Evolutionary conservation across 2,797 vertebrate genomes (phyloP).

Genomic region (Tympanoctomys barrerae): DNA sequence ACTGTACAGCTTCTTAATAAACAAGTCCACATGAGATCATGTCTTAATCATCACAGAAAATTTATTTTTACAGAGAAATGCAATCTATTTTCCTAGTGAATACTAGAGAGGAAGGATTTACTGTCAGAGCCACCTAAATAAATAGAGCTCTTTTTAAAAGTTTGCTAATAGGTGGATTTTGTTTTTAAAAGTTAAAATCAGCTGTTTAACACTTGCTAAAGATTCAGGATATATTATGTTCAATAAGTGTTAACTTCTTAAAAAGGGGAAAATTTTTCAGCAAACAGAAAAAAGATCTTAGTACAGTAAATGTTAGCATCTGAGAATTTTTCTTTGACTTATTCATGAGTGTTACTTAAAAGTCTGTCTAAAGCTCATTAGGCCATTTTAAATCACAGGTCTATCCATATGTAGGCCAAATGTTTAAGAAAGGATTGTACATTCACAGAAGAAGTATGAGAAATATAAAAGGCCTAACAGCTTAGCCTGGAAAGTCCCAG

Average conservation of each 20-base stretch:
- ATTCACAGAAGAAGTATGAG: slow-evolving; percentile 62
- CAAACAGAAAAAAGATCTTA: slow-evolving; percentile 37
- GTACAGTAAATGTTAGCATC: slow-evolving; percentile 76
- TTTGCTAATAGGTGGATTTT: slow-evolving; percentile 66
- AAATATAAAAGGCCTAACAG: slow-evolving; percentile 73
- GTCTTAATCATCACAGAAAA: slow-evolving; percentile 65
- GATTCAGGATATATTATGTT: slow-evolving; percentile 59
- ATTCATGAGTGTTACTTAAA: slow-evolving; percentile 84
- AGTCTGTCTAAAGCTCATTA: slow-evolving; percentile 87
- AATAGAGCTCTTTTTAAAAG: slow-evolving; percentile 25
- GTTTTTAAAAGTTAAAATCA: slow-evolving; percentile 68
- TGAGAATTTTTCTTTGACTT: slow-evolving; percentile 78
- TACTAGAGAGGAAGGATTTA: slow-evolving; percentile 71
- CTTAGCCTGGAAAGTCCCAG: slow-evolving; percentile 73
- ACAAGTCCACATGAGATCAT: slow-evolving; percentile 52
- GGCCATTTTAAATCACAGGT: slow-evolving; percentile 85
- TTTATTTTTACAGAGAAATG: slow-evolving; percentile 76
- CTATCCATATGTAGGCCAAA: slow-evolving; percentile 88
- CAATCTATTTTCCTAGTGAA: slow-evolving; percentile 35
- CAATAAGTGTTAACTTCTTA: slow-evolving; percentile 76
- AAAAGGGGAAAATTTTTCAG: slow-evolving; percentile 53
- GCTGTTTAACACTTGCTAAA: slow-evolving; percentile 74
- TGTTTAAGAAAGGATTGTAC: slow-evolving; percentile 84
- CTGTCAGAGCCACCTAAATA: slow-evolving; percentile 69
- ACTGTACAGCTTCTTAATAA: slow-evolving; percentile 53